These are phyloP conservation scores for Diorhabda sublineata DNA, from an alignment of 1,140 invertebrate genomes.

Conservation along the genomic window DNA sequence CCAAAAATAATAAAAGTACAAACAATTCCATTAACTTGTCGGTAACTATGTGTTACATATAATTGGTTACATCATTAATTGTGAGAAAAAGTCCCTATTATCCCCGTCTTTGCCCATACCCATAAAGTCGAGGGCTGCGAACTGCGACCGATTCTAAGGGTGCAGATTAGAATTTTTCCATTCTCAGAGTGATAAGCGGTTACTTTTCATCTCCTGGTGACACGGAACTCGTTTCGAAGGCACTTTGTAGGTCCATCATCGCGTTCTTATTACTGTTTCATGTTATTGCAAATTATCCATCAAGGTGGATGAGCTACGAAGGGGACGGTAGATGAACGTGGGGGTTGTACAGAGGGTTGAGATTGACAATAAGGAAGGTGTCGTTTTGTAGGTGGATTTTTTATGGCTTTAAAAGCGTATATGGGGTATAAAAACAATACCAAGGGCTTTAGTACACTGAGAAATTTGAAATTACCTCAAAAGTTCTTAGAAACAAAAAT, in stretches of 20 bases:
- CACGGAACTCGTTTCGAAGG: constrained; percentile 21
- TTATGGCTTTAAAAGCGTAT: not conserved
- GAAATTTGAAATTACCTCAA: not conserved
- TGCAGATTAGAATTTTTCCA: constrained; percentile 22
- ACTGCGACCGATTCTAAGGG: constrained; percentile 21
- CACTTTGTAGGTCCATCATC: constrained; percentile 29
- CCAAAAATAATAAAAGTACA: no score
- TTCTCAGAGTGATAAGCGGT: constrained; percentile 34
- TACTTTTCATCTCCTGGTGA: constrained; percentile 32
- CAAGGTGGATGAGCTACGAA: constrained; percentile 19
- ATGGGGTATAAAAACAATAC: not conserved
- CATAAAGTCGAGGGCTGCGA: constrained; percentile 5
- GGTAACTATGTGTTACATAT: no score
- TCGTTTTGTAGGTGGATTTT: not conserved
- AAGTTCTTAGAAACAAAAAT: no score
- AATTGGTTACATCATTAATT: no score
- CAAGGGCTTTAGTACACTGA: not conserved
- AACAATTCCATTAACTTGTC: no score
- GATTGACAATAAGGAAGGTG: not conserved
- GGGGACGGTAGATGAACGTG: constrained; percentile 3
- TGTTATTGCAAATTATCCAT: constrained; percentile 42
- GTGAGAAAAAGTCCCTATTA: no score
- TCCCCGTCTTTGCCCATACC: not conserved
- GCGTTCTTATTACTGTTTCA: constrained; percentile 40
- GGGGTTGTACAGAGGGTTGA: not conserved